Base-by-base conservation (phyloP, 2,113 vertebrate genomes). In the Jaculus jaculus region DNA sequence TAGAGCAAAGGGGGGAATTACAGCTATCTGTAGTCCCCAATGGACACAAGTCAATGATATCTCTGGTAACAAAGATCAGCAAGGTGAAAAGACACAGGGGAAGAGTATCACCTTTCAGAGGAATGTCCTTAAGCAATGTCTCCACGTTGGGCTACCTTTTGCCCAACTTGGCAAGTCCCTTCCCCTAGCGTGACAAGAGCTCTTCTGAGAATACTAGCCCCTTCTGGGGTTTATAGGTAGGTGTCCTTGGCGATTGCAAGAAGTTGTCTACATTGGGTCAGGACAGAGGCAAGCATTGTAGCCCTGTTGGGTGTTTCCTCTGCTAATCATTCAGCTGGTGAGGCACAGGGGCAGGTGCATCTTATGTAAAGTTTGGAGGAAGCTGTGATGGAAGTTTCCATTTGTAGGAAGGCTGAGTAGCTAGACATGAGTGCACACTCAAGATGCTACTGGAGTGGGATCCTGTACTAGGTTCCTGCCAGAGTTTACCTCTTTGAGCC, bases 401-500 rank as follows among this genome's bases (percentile, higher is more conserved):
- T 2, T 4, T 5, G 5, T 13, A 10, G 9, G 28, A 51, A n/a
- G 23, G 26, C 34, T 47, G 15, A 24, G 12, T 54, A 37, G 47
- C 74, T 74, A 17, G 3, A 9, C 5, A 66, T 3, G 58, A 75
- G 87, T 69, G 60, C 6, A 20, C 28, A 51, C 65, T 93, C n/a
- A 58, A 39, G 17, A 0, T 13, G 61, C 15, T 66, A 30, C 69
- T 18, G 6, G 37, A 1, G 1, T 24, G 2, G 26, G 37, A 69
- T 4, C 21, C 2, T 4, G 42, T 3, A 18, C 2, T 7, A 32
- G 8, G 54, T 18, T 37, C 15, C 32, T 32, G 1, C n/a, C 3
- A 47, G 5, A 32, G 11, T 72, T 60, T 65, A 9, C 23, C 12
- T 13, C n/a, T 68, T 2, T n/a, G 23, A 6, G 0, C 12, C 7